Evolutionary conservation across 2,888 invertebrate genomes (phyloP).

Genomic region (Torymus tubicola): DNA sequence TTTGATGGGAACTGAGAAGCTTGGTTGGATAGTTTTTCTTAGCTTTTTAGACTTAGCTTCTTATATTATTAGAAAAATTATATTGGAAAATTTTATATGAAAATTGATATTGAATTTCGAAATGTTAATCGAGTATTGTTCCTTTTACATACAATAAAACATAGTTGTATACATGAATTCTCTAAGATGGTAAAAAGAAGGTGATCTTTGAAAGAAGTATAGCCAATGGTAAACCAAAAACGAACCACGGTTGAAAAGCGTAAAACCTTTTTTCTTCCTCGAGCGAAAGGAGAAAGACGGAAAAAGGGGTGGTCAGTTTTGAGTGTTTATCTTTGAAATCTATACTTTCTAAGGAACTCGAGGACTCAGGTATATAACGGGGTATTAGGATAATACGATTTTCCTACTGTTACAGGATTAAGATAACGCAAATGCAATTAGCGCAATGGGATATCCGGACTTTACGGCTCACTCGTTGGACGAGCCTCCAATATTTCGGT

Average conservation of each 20-base stretch:
- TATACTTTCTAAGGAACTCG: conserved; percentile 25
- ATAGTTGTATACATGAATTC: too few relatives aligned
- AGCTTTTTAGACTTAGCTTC: too few relatives aligned
- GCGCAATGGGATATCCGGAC: conserved; percentile 29
- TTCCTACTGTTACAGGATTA: conserved; percentile 40
- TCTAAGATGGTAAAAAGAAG: too few relatives aligned
- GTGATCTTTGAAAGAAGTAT: too few relatives aligned
- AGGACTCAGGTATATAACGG: conserved; percentile 34
- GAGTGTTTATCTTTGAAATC: conserved; percentile 44
- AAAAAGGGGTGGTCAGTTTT: conserved; percentile 38
- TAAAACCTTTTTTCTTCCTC: neutral
- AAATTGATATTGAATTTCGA: too few relatives aligned
- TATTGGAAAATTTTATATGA: too few relatives aligned
- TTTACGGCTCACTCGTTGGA: conserved; percentile 15
- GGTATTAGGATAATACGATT: conserved; percentile 55
- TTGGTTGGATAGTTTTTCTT: too few relatives aligned
- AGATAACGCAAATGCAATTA: conserved; percentile 54
- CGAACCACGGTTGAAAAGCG: neutral
- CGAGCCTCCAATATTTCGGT: neutral
- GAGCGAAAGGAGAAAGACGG: neutral
- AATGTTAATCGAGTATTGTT: too few relatives aligned
- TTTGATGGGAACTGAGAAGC: neutral
- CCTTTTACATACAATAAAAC: too few relatives aligned
- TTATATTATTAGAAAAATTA: too few relatives aligned
- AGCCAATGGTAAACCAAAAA: too few relatives aligned